Base-by-base conservation (phyloP, 2,888 invertebrate species). In the Herminia tarsipennalis region DNA sequence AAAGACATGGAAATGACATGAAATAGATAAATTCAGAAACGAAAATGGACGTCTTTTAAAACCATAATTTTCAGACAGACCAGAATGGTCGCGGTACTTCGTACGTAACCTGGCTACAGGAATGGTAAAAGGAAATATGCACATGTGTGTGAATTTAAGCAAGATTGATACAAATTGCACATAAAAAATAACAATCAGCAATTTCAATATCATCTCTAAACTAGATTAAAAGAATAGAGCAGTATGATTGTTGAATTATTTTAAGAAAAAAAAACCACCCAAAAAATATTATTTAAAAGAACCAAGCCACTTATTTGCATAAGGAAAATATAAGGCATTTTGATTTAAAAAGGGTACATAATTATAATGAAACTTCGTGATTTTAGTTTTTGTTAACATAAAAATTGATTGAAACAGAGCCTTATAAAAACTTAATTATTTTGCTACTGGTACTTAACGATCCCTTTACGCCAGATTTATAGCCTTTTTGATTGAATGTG, bases 391-490 rank as follows among this genome's bases (percentile, higher is more conserved):
- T 66, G 50, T 68, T 47, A 46, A 46, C 49, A 61, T 58, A 57
- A 57, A 65, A 66, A 57, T 56, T 66, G 32, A 66, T 69, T 61
- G 46, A 40, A 18, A 51, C 54, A 53, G 47, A 52, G 25, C 6
- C 24, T 28, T 43, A 50, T 34, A 66, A 66, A 65, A 65, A 69
- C 39, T 53, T 61, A 69, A 66, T 68, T 55, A 61, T 50, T 53
- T 49, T 28, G 65, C 65, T 66, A 66, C 65, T 42, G 63, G 49
- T 38, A 32, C 50, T 44, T 30, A 40, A 41, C 12, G 33, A 50
- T 42, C 20, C 34, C 17, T 57, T 37, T 40, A 49, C 33, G 35
- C 40, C 44, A 41, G 12, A 32, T 43, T 46, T 48, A 52, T 53
- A 34, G 36, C 41, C 33, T 14, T 28, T 37, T 59, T 59, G 46